phyloP scores from a whole-genome alignment of 2,113 vertebrate species.

The Channa argus region DNA sequence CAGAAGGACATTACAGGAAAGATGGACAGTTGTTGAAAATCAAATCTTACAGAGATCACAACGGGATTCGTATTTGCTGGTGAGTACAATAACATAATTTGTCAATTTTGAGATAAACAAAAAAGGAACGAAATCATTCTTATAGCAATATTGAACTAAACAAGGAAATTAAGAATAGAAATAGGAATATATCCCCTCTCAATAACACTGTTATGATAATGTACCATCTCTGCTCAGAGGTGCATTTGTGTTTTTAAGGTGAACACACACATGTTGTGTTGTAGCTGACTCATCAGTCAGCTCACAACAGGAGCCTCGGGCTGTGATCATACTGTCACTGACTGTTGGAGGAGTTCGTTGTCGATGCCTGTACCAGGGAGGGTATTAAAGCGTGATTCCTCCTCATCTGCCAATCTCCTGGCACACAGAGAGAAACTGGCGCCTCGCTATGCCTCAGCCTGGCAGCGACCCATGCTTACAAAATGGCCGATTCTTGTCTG shows the following conservation, averaged over 20 bases:
- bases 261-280: constrained; percentile 29
- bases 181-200: neutral
- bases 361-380: constrained; percentile 63
- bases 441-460: constrained; percentile 68
- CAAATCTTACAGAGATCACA: neutral
- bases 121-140: neutral
- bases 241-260: constrained; percentile 32
- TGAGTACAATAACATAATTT: constrained; percentile 56
- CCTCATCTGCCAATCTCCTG: constrained; percentile 73
- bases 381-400: constrained; percentile 63
- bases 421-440: constrained; percentile 69
- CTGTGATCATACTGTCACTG: constrained; percentile 67
- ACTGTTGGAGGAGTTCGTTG: constrained; percentile 57
- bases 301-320: constrained; percentile 39
- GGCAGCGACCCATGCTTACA: constrained; percentile 79
- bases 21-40: constrained; percentile 7
- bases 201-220: constrained; percentile 27
- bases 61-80: constrained; percentile 23
- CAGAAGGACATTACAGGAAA: constrained; percentile 38
- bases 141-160: neutral
- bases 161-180: constrained; percentile 11
- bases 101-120: neutral
- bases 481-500: constrained; percentile 84
- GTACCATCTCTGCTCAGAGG: constrained; percentile 38
- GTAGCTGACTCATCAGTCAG: constrained; percentile 54